phyloP scores from a whole-genome alignment of 2,888 invertebrate species.

The Xestia xanthographa region DNA sequence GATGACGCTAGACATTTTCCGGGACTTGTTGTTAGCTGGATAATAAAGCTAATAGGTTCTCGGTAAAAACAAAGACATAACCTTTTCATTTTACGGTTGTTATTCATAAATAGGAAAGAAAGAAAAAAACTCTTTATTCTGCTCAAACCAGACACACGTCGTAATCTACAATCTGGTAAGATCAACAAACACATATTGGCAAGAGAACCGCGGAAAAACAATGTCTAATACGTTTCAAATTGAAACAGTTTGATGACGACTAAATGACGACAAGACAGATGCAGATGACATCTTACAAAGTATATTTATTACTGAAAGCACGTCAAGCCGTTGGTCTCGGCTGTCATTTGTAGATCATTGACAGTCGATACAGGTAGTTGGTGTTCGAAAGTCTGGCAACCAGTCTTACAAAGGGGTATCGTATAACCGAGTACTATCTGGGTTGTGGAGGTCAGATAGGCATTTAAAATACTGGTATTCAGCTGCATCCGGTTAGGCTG shows the following conservation, averaged over 20 bases:
- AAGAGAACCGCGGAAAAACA: neutral
- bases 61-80: neutral
- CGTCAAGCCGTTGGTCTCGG: too few relatives aligned
- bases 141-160: neutral
- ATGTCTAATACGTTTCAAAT: neutral
- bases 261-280: neutral
- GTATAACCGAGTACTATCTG: too few relatives aligned
- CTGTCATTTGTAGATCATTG: too few relatives aligned
- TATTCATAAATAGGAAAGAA: neutral
- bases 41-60: too few relatives aligned
- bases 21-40: neutral
- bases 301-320: too few relatives aligned
- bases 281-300: too few relatives aligned
- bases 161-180: neutral
- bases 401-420: too few relatives aligned
- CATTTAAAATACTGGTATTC: too few relatives aligned
- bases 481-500: too few relatives aligned
- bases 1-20: neutral
- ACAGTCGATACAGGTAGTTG: too few relatives aligned
- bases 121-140: neutral
- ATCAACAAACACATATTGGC: neutral
- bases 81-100: neutral
- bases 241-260: neutral
- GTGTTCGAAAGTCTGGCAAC: too few relatives aligned
- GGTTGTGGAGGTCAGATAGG: too few relatives aligned